phyloP scores from a whole-genome alignment of 2,888 invertebrate genomes.

The Ferrisia virgata region DNA sequence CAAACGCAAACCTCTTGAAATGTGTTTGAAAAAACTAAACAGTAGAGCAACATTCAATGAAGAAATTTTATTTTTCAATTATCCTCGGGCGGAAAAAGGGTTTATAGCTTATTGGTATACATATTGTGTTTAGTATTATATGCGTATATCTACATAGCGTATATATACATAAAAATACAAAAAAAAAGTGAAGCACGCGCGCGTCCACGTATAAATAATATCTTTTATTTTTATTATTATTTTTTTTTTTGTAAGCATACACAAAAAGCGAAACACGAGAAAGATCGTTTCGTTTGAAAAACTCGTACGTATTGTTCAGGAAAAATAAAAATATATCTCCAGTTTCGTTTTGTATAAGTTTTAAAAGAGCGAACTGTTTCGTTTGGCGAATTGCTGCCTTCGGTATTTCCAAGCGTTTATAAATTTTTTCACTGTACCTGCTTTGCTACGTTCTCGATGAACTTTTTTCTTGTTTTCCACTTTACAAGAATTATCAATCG shows the following conservation, averaged over 20 bases:
- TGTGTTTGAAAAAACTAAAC: background rate
- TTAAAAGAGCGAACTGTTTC: background rate
- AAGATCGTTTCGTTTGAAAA: background rate
- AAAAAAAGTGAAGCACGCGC: background rate
- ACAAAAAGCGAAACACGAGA: background rate
- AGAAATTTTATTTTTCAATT: background rate
- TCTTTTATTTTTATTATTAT: background rate
- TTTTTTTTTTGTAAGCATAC: background rate
- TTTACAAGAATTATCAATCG: too few species aligned
- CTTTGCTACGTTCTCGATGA: too few species aligned
- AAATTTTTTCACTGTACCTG: too few species aligned
- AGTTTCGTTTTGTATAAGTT: background rate
- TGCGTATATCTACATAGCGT: background rate
- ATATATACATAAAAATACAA: background rate
- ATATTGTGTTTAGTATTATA: background rate
- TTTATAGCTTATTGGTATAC: background rate
- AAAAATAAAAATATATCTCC: background rate
- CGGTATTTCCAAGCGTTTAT: background rate
- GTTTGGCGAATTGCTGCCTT: background rate
- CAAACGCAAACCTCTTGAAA: background rate
- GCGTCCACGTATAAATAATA: background rate
- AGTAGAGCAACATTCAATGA: background rate
- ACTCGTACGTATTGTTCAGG: background rate
- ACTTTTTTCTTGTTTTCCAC: too few species aligned
- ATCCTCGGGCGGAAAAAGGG: background rate